phyloP scores from a whole-genome alignment of 23 tunicate species.

The Phallusia fumigata region DNA sequence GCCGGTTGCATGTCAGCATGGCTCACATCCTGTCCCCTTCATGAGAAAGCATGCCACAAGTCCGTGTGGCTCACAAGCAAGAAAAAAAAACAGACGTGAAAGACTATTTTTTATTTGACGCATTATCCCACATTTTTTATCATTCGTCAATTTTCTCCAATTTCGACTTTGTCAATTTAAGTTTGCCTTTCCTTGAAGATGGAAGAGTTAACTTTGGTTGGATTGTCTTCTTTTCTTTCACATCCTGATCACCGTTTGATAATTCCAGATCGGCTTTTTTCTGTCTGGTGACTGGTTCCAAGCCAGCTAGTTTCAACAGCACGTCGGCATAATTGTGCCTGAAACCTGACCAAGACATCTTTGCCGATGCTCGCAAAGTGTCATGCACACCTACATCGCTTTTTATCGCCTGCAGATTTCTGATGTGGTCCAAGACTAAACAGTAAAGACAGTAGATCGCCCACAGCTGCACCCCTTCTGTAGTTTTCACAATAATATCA shows the following conservation, averaged over 20 bases:
- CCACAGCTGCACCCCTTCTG: conserved; percentile 54
- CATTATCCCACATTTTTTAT: background rate
- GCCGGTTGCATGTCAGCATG: too few species aligned
- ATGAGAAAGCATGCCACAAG: too few species aligned
- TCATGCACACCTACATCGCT: conserved; percentile 9
- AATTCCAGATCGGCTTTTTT: too few species aligned
- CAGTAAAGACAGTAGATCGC: conserved; percentile 74
- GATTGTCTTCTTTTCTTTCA: background rate
- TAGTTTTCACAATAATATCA: conserved; percentile 19
- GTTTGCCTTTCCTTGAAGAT: background rate
- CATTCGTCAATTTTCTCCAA: conserved; percentile 2
- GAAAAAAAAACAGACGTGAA: too few species aligned
- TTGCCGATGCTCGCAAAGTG: conserved; percentile 17
- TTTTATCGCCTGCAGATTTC: conserved; percentile 41
- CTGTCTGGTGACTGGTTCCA: conserved; percentile 24
- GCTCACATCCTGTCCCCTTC: too few species aligned
- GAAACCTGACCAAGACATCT: conserved; percentile 43
- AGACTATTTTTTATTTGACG: background rate
- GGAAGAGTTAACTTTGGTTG: background rate
- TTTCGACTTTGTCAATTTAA: background rate
- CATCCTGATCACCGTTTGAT: background rate
- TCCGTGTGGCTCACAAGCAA: too few species aligned
- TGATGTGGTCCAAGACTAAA: conserved; percentile 67
- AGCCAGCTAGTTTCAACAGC: conserved; percentile 44
- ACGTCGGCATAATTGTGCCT: conserved; percentile 54